Evolutionary conservation across 2,113 vertebrate species (phyloP).

Genomic region (Erpornis zantholeuca): DNA sequence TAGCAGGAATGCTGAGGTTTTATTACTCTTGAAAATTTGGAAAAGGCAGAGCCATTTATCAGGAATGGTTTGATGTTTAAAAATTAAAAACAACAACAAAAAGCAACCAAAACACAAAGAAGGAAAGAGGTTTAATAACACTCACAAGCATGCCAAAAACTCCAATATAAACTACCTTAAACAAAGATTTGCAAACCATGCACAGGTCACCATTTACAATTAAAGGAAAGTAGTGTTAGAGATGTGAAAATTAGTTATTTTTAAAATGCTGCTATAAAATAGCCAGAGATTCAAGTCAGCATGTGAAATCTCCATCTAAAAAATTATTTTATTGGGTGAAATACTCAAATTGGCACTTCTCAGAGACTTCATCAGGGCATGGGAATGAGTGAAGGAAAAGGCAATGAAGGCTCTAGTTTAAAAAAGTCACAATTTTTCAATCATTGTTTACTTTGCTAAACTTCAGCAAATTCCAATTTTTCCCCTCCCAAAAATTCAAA

Average conservation of each 20-base stretch:
- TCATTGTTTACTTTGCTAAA: not conserved
- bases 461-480: not conserved
- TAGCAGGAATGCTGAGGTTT: not conserved
- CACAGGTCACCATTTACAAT: not conserved
- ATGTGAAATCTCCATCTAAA: not conserved
- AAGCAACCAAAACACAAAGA: not conserved
- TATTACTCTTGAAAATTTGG: not conserved
- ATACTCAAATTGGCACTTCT: not conserved
- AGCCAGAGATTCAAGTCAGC: not conserved
- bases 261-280: not conserved
- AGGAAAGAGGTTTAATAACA: not conserved
- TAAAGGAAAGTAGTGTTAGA: not conserved
- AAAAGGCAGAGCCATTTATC: not conserved
- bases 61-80: not conserved
- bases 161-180: not conserved
- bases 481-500: not conserved
- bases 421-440: not conserved
- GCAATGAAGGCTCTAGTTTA: not conserved
- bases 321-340: not conserved
- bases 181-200: conserved; percentile 11
- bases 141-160: conserved; percentile 5
- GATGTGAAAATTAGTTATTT: not conserved
- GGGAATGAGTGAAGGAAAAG: not conserved
- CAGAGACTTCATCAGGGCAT: not conserved
- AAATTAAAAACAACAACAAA: not conserved